These are phyloP conservation scores for Bellardia pandia DNA, from an alignment of 2,888 invertebrate species.

Conservation along the genomic window DNA sequence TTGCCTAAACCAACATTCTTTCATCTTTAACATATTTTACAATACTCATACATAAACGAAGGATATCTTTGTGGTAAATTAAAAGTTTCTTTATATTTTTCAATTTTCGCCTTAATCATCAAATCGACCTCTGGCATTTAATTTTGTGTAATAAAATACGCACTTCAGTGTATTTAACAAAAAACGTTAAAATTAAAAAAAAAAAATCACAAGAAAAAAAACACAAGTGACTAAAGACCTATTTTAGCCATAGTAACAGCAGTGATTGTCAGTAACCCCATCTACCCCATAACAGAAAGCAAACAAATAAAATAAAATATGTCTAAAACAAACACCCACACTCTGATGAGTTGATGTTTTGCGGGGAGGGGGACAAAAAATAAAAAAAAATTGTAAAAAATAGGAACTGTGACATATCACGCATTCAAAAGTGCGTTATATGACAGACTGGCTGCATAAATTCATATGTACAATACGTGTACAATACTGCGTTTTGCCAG, in stretches of 20 bases:
- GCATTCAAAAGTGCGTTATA: conserved; percentile 62
- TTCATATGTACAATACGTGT: conserved; percentile 6
- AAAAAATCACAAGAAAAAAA: conserved; percentile 25
- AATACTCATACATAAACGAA: not conserved
- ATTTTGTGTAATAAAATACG: conserved; percentile 63
- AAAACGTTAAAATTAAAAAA: conserved; percentile 17
- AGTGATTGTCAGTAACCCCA: conserved; percentile 62
- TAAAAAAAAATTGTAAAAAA: conserved; percentile 7
- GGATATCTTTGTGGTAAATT: not conserved
- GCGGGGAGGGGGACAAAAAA: not conserved
- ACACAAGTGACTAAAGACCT: conserved; percentile 61
- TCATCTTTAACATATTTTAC: not conserved
- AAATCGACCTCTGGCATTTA: conserved; percentile 72
- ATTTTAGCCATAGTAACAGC: conserved; percentile 65
- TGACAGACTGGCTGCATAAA: conserved; percentile 47
- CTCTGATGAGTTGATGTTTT: not conserved
- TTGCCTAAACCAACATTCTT: not conserved
- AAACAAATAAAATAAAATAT: not conserved
- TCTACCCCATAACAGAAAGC: not conserved
- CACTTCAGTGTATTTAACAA: conserved; percentile 42
- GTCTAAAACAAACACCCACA: conserved; percentile 42
- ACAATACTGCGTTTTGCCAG: conserved; percentile 73
- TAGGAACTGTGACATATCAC: conserved; percentile 60
- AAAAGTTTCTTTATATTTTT: not conserved
- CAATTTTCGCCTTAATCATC: conserved; percentile 58